Base-by-base conservation (phyloP, 2,888 invertebrate species). In the Cynaeus angustus region DNA sequence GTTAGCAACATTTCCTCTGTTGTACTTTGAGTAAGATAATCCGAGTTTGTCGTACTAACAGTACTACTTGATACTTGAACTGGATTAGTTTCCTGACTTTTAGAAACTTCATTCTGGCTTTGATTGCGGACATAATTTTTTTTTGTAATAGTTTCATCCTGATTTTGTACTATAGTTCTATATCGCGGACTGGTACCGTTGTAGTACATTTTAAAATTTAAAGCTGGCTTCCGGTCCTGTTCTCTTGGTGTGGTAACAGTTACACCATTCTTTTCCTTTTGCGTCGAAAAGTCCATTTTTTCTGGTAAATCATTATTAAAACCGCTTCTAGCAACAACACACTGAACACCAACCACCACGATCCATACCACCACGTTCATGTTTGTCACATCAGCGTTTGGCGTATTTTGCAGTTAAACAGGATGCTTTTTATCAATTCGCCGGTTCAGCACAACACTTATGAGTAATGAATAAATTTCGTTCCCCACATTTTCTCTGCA, bases 371-470 rank as follows among this genome's bases (percentile, higher is more conserved):
- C 41, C 28, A 56, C 56, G 50, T 66, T 56, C 62, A 68, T 68
- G 52, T 59, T 67, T 55, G 65, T 65, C 65, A 55, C 55, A 55
- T 55, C 62, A 62, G 55, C 45, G 14, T 38, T 62, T 43, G 45
- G 38, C 16, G 26, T 12, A 58, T 53, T 37, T 30, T 53, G 41
- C 66, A 48, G 50, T 55, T 64, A 41, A 68, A 62, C 68, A 68
- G 68, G 68, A 68, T 56, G 64, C 64, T 28, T 68, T 62, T 56
- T 62, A 68, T 68, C 64, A 64, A 56, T 38, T 37, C 28, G 38
- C 61, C 55, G 38, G 56, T 64, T 68, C 50, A 41, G 67, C 56
- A 64, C 64, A 62, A 56, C 68, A 65, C 46, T 6, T 33, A 21
- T 55, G 50, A 43, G 30, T 61, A 61, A 48, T 43, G 50, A 64